These are phyloP conservation scores for Adela reaumurella DNA, from an alignment of 2,888 invertebrate genomes.

Conservation along the genomic window DNA sequence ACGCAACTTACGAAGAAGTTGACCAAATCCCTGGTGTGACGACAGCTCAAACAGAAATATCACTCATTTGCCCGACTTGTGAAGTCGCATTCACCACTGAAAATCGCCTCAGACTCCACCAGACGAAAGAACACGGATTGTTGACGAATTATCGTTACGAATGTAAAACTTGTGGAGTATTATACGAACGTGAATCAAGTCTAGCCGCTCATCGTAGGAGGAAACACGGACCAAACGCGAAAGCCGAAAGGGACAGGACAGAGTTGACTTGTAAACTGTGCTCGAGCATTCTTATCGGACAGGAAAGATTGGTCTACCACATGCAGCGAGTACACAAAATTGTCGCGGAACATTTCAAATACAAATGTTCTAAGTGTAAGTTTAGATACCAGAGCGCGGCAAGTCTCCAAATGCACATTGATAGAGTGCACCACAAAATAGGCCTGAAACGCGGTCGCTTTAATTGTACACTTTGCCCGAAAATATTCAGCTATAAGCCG, in stretches of 20 bases:
- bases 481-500: slow-evolving; percentile 34
- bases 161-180: slow-evolving; percentile 40
- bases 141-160: slow-evolving; percentile 31
- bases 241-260: slow-evolving; percentile 23
- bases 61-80: slow-evolving; percentile 33
- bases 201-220: slow-evolving; percentile 36
- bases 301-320: slow-evolving; percentile 34
- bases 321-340: slow-evolving; percentile 41
- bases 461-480: slow-evolving; percentile 39
- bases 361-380: slow-evolving; percentile 34
- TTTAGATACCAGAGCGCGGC: slow-evolving; percentile 12
- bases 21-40: too few relatives aligned
- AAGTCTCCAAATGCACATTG: slow-evolving; percentile 33
- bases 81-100: slow-evolving; percentile 37
- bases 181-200: slow-evolving; percentile 40
- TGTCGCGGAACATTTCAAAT: slow-evolving; percentile 34
- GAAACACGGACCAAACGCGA: slow-evolving; percentile 26
- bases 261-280: slow-evolving; percentile 41
- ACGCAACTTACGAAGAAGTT: not conserved
- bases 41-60: too few relatives aligned
- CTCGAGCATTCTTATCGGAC: slow-evolving; percentile 41
- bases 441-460: slow-evolving; percentile 26
- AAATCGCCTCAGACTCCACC: slow-evolving; percentile 35
- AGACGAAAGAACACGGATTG: slow-evolving; percentile 34
- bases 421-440: slow-evolving; percentile 33